Evolutionary conservation across 2,797 vertebrate species (phyloP).

Genomic region (Anguilla anguilla): DNA sequence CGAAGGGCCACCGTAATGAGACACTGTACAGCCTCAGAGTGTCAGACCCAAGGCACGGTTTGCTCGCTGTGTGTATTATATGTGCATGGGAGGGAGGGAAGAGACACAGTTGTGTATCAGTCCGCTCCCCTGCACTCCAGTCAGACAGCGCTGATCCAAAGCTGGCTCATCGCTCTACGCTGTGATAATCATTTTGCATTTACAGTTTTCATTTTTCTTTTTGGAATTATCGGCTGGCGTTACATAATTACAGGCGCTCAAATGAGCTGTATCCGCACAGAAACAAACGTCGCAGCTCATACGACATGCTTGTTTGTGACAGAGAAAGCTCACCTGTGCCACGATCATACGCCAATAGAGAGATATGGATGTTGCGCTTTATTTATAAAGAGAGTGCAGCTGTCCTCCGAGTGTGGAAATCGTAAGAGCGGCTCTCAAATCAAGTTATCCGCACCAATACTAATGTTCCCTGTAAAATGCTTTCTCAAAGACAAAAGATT

Average conservation of each 20-base stretch:
- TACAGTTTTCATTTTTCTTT: neutral
- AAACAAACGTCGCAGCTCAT: neutral
- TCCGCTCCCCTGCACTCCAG: neutral
- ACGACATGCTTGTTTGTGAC: neutral
- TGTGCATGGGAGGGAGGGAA: neutral
- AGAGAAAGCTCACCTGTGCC: neutral
- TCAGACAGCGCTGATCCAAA: neutral
- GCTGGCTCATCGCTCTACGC: neutral
- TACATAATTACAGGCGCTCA: conserved; percentile 7
- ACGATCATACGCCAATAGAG: neutral
- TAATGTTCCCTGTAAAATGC: neutral
- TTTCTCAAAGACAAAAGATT: neutral
- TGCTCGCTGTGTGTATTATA: neutral
- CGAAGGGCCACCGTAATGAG: neutral
- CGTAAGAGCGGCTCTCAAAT: neutral
- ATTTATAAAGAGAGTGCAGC: neutral
- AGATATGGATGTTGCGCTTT: neutral
- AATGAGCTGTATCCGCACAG: neutral
- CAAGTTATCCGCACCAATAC: conserved; percentile 9
- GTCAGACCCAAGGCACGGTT: neutral
- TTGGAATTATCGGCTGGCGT: neutral
- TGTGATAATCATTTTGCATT: conserved; percentile 5
- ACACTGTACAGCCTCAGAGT: neutral
- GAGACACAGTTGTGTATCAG: neutral
- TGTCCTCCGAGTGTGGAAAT: neutral